Percentiles rank a stretch among this genome's conserved stretches.
Evolutionary conservation across 2,888 invertebrate genomes (phyloP).

Genomic region (Torymus auratus): DNA sequence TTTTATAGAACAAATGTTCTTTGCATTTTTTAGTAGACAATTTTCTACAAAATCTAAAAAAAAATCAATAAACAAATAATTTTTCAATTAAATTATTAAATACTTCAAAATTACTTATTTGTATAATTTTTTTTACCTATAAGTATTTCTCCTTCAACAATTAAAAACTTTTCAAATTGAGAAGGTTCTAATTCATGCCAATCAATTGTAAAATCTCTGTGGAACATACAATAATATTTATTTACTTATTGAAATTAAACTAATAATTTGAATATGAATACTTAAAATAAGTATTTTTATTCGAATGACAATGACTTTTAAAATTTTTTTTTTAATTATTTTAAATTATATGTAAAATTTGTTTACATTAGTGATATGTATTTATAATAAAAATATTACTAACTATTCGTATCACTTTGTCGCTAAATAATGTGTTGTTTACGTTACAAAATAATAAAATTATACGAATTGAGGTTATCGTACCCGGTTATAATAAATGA

Average conservation of each 20-base stretch:
- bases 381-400: no score
- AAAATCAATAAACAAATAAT: not conserved
- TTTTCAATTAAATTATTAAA: constrained; percentile 3
- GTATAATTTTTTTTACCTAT: constrained; percentile 63
- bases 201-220: constrained; percentile 66
- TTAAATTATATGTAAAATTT: not conserved
- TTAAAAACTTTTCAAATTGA: constrained; percentile 66
- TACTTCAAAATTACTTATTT: constrained; percentile 26
- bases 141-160: constrained; percentile 69
- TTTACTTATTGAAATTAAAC: constrained; percentile 5
- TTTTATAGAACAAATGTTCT: constrained; percentile 66
- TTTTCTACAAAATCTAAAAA: constrained; percentile 65
- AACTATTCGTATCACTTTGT: no score
- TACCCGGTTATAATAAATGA: constrained; percentile 17
- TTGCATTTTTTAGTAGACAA: constrained; percentile 61
- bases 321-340: constrained; percentile 2
- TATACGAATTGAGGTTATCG: constrained; percentile 54
- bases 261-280: not conserved
- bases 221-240: constrained; percentile 42
- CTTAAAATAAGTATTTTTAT: not conserved
- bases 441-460: not conserved
- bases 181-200: constrained; percentile 67
- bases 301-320: not conserved
- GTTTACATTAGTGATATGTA: no score
- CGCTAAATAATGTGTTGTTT: not conserved